A percentile compares a stretch with the other conserved stretches of the same genome.
Evolutionary conservation across 2,888 invertebrate genomes (phyloP).

Genomic region (Pherbina coryleti): DNA sequence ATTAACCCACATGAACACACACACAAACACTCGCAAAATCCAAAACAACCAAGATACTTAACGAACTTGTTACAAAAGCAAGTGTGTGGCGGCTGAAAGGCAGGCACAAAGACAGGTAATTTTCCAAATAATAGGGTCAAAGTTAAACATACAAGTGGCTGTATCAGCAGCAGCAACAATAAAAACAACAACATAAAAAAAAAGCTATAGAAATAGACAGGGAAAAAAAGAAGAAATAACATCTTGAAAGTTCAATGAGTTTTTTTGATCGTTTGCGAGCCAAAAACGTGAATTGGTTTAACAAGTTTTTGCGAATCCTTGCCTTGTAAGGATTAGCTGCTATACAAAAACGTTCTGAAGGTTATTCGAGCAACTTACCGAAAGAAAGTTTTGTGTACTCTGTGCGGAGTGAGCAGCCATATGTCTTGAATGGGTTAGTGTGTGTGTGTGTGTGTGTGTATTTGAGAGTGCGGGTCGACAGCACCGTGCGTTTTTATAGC

Average conservation of each 20-base stretch:
- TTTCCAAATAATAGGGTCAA: constrained; percentile 47
- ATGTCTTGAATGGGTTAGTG: constrained; percentile 1
- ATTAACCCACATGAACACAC: constrained; percentile 36
- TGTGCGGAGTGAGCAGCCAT: not conserved
- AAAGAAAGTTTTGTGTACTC: not conserved
- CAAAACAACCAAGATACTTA: not conserved
- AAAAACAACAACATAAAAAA: not conserved
- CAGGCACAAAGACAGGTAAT: constrained; percentile 41
- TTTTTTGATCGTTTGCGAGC: constrained; percentile 22
- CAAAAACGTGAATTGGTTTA: constrained; percentile 34
- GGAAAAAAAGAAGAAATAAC: not conserved
- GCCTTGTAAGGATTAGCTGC: constrained; percentile 5
- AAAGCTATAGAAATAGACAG: not conserved
- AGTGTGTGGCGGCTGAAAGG: not conserved
- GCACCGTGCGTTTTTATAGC: constrained; percentile 27
- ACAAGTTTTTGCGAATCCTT: constrained; percentile 6
- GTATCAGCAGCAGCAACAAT: constrained; percentile 30
- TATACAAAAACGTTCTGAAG: not conserved
- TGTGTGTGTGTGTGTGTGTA: constrained; percentile 5
- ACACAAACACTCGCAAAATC: not conserved
- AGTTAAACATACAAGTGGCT: constrained; percentile 58
- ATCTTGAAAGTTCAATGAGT: constrained; percentile 50
- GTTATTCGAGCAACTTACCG: not conserved
- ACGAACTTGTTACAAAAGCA: not conserved
- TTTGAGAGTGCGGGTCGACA: not conserved